Base-by-base conservation (phyloP, 2,797 vertebrate genomes). In the Pampus argenteus region DNA sequence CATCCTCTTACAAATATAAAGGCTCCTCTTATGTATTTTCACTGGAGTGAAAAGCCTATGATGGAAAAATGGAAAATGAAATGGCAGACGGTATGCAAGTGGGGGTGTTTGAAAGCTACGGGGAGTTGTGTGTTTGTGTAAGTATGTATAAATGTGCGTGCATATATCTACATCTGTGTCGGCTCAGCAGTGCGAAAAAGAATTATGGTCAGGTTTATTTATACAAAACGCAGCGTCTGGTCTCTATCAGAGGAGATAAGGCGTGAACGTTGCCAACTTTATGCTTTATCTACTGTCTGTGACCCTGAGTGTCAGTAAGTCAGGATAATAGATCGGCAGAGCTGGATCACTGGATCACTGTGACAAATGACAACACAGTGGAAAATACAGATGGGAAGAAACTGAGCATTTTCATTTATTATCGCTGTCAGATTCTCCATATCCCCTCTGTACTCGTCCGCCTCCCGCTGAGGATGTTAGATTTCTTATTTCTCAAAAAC, bases 211-310 rank as follows among this genome's bases (percentile, higher is more conserved):
- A 4, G 5, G 69, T 86, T 87, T 86, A 77, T 84, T 87, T 87
- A 77, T 61, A 61, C 28, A 28, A 68, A 71, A 31, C 9, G 0
- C 55, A 14, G 76, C 6, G 63, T 54, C 90, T 91, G 89, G 71
- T 86, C 78, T 66, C 64, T 56, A 56, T 92, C 87, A 84, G 48
- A 11, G 51, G 9, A 44, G 76, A 81, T 63, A 9, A 22, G 62
- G 28, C 26, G 83, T 63, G 60, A 77, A 83, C 31, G 49, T 60
- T 66, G 75, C 78, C 84, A 85, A 49, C 60, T 71, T 38, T 34
- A 49, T 78, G 79, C 34, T 88, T 87, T 83, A 87, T 88, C 87
- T 86, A 69, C 74, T 44, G 65, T 74, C 69, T 72, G 71, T 62
- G 83, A 77, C 75, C 65, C 63, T 26, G 25, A 56, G 61, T 61